These are phyloP conservation scores for Metellina segmentata DNA, from an alignment of 2,888 invertebrate genomes.

Conservation along the genomic window DNA sequence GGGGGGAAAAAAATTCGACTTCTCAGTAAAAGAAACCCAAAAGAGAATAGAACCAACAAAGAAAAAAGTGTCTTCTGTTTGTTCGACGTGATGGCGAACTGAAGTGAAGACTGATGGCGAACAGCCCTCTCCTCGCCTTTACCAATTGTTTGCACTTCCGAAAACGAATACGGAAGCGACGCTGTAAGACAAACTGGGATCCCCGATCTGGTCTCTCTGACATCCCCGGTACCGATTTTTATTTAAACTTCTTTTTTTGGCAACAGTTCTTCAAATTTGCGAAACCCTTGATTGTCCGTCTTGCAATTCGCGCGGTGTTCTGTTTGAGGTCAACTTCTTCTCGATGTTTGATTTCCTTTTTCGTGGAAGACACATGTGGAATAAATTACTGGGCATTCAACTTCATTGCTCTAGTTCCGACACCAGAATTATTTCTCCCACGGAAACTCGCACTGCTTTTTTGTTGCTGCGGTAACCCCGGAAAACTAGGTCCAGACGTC, in stretches of 20 bases:
- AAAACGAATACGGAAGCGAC: not conserved
- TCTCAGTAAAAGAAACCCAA: not conserved
- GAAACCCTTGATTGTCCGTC: not conserved
- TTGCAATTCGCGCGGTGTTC: not conserved
- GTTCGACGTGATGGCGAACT: slow-evolving; percentile 58
- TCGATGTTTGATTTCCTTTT: not conserved
- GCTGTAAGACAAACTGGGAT: not conserved
- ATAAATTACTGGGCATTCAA: too few relatives aligned
- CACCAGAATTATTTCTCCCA: too few relatives aligned
- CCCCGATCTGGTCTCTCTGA: not conserved
- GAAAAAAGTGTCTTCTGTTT: slow-evolving; percentile 51
- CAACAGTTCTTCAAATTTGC: slow-evolving; percentile 25
- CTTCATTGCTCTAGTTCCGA: too few relatives aligned
- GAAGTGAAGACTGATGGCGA: slow-evolving; percentile 52
- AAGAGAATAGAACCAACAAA: slow-evolving; percentile 27
- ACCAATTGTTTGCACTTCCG: slow-evolving; percentile 55
- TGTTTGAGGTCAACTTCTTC: slow-evolving; percentile 3
- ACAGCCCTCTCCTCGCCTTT: slow-evolving; percentile 18
- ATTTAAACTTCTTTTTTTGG: slow-evolving; percentile 34
- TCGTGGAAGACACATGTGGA: not conserved
- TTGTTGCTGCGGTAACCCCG: too few relatives aligned
- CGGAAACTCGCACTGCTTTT: too few relatives aligned
- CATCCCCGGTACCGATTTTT: slow-evolving; percentile 18
- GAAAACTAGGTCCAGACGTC: too few relatives aligned
- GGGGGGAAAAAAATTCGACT: slow-evolving; percentile 13